Conservation (phyloP, 2,797 vertebrate species). For the Neostethus bicornis region DNA sequence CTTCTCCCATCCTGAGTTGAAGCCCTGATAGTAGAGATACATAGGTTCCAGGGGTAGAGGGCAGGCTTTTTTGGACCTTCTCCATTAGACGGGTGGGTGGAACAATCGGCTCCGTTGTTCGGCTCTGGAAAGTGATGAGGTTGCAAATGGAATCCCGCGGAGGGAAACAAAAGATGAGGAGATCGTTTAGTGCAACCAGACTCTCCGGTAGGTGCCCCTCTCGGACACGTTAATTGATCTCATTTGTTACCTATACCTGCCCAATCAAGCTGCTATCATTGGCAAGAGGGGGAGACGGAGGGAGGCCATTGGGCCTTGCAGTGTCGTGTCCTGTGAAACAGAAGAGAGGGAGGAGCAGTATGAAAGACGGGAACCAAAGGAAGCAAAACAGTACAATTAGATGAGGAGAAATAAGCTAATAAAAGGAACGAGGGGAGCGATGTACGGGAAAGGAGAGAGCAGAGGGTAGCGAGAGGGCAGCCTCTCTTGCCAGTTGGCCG, state of each 20-base stretch:
- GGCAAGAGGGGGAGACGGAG: conserved; percentile 19
- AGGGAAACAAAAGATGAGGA: conserved; percentile 89
- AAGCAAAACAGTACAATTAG: not conserved
- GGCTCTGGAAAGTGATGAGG: conserved; percentile 74
- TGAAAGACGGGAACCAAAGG: not conserved
- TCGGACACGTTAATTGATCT: conserved; percentile 95
- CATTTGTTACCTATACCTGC: conserved; percentile 95
- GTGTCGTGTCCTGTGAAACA: conserved; percentile 28
- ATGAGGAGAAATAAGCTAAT: conserved; percentile 1
- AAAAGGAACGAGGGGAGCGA: not conserved
- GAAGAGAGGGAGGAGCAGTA: conserved; percentile 7
- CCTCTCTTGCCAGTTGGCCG: conserved; percentile 58
- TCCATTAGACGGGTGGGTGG: conserved; percentile 76
- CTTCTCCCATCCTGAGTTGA: conserved; percentile 38
- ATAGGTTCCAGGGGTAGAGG: conserved; percentile 76
- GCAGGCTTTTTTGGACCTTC: conserved; percentile 81
- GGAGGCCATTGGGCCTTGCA: conserved; percentile 4
- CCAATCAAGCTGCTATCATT: conserved; percentile 89
- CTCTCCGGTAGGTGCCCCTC: conserved; percentile 89
- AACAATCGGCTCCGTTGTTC: conserved; percentile 91
- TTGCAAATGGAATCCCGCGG: conserved; percentile 81
- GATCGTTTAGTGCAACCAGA: conserved; percentile 93
- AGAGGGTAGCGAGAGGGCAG: conserved; percentile 72
- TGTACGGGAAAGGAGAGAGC: conserved; percentile 4
- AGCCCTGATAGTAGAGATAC: conserved; percentile 86